phyloP scores from a whole-genome alignment of 30 jellyfish, hydroid and myxozoan species.

The Cassiopea andromeda region DNA sequence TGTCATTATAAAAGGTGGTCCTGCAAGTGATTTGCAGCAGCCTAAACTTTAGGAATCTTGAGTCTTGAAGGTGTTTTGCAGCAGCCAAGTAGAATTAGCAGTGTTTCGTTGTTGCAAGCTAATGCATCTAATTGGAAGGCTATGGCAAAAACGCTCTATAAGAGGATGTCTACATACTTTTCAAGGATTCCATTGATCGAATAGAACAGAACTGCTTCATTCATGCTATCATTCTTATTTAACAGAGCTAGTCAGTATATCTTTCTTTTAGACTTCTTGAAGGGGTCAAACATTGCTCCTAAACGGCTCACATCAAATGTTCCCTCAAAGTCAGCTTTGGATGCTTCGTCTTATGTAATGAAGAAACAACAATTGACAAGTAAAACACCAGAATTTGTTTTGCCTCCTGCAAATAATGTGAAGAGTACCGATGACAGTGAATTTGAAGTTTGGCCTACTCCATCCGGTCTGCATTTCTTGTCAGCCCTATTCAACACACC shows the following conservation, averaged over 20 bases:
- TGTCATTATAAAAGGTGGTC: too few species aligned
- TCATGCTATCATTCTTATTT: neutral
- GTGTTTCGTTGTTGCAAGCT: too few species aligned
- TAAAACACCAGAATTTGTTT: slow-evolving; percentile 7
- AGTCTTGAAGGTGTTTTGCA: too few species aligned
- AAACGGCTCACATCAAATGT: neutral
- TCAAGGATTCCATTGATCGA: too few species aligned
- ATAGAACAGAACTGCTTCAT: too few species aligned
- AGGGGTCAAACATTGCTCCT: slow-evolving; percentile 1
- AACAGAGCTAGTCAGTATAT: neutral
- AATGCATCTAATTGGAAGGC: too few species aligned
- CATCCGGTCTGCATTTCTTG: slow-evolving; percentile 50
- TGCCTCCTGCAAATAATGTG: slow-evolving; percentile 9
- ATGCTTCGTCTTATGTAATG: slow-evolving; percentile 17
- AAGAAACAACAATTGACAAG: slow-evolving; percentile 18
- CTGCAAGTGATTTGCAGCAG: too few species aligned
- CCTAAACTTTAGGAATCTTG: too few species aligned
- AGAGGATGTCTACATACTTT: too few species aligned
- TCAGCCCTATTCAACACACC: slow-evolving; percentile 25
- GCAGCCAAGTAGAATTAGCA: too few species aligned
- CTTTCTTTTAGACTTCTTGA: slow-evolving; percentile 13
- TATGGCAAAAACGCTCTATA: too few species aligned
- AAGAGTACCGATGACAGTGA: slow-evolving; percentile 10
- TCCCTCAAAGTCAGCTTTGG: slow-evolving; percentile 51
- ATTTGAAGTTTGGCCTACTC: slow-evolving; percentile 76